Percentiles rank a stretch among this genome's conserved stretches.
Evolutionary conservation across 2,888 invertebrate species (phyloP).

Genomic region (Ormyrus nitidulus): DNA sequence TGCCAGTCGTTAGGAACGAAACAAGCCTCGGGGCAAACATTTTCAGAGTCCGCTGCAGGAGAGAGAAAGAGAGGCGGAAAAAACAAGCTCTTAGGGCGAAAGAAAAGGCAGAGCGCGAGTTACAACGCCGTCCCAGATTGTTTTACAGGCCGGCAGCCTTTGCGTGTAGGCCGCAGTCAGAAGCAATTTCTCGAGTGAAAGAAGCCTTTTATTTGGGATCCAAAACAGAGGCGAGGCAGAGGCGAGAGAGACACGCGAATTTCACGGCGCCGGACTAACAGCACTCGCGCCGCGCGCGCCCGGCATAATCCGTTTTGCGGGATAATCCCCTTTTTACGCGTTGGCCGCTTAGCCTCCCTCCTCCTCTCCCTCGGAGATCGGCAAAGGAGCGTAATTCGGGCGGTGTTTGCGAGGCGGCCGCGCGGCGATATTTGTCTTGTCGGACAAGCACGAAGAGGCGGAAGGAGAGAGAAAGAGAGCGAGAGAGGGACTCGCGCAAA

Average conservation of each 20-base stretch:
- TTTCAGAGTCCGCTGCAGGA: no score
- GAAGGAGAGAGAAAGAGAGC: not conserved
- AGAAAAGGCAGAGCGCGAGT: not conserved
- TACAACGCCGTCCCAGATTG: constrained; percentile 1
- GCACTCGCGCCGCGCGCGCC: constrained; percentile 2
- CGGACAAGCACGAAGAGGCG: not conserved
- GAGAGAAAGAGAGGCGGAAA: no score
- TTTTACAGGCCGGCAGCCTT: constrained; percentile 21
- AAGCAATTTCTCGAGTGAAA: constrained; percentile 33
- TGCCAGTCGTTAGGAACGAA: no score
- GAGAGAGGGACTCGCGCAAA: constrained; percentile 30
- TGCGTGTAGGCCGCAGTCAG: not conserved
- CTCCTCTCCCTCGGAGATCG: constrained; percentile 28
- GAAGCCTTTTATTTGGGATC: constrained; percentile 11
- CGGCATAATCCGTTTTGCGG: constrained; percentile 58
- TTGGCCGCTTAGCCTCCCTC: not conserved
- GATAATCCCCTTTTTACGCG: constrained; percentile 62
- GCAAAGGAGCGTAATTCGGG: constrained; percentile 32
- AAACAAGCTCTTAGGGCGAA: not conserved
- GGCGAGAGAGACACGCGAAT: no score
- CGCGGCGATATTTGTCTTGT: constrained; percentile 48
- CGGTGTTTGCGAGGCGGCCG: constrained; percentile 46
- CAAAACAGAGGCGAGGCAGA: no score
- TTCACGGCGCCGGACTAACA: no score
- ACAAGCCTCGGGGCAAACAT: no score